phyloP scores from a whole-genome alignment of 2,113 vertebrate species.

The Sapajus apella region DNA sequence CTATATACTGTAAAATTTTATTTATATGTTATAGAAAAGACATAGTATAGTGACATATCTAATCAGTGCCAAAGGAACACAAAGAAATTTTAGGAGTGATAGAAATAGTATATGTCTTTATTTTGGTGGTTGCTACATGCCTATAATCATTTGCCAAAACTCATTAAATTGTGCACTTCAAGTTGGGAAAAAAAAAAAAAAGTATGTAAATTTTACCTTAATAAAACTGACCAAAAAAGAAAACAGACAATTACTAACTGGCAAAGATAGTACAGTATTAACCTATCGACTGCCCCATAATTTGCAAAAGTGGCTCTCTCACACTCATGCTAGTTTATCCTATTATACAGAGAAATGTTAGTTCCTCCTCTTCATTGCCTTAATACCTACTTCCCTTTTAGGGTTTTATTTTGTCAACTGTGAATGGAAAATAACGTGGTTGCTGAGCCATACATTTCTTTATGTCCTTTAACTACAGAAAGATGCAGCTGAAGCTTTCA shows the following conservation, averaged over 20 bases:
- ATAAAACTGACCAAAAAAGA: background rate
- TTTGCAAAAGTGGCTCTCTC: background rate
- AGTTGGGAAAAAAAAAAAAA: background rate
- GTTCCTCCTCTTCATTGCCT: background rate
- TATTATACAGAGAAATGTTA: background rate
- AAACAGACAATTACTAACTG: background rate
- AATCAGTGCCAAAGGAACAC: background rate
- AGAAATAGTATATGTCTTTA: background rate
- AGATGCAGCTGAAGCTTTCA: constrained; percentile 61
- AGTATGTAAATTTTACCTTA: background rate
- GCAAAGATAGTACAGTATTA: background rate
- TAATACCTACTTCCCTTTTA: constrained; percentile 16
- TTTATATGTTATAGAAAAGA: background rate
- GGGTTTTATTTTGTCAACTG: background rate
- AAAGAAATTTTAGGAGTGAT: background rate
- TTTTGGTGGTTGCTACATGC: background rate
- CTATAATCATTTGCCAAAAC: background rate
- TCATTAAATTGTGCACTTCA: background rate
- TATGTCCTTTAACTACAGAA: constrained; percentile 52
- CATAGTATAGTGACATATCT: background rate
- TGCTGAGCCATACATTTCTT: constrained; percentile 56
- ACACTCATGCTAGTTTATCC: background rate
- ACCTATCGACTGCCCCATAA: background rate
- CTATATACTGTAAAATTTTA: background rate
- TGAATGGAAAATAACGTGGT: constrained; percentile 26